Percentiles rank a stretch among this genome's conserved stretches.
phyloP scores from a whole-genome alignment of 2,113 vertebrate genomes.

The Ophthalmolycus amberensis region DNA sequence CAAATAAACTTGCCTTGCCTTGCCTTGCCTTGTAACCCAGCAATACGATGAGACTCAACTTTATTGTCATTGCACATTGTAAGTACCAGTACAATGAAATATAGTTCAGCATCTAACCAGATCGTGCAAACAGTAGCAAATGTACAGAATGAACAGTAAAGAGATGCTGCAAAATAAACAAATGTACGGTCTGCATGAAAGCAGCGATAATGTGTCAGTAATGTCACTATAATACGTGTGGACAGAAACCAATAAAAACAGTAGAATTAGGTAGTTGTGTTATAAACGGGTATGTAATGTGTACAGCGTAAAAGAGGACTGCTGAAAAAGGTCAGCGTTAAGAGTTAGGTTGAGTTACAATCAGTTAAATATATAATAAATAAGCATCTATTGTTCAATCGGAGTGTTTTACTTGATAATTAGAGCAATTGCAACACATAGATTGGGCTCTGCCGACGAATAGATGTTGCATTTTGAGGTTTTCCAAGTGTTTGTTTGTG shows the following conservation, averaged over 20 bases:
- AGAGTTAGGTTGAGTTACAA: not conserved
- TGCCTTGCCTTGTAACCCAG: too few relatives aligned
- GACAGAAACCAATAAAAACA: not conserved
- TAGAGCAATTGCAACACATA: too few relatives aligned
- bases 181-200: not conserved
- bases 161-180: not conserved
- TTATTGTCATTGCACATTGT: not conserved
- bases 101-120: not conserved
- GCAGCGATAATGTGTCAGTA: not conserved
- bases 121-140: slow-evolving; percentile 1
- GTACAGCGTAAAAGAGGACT: not conserved
- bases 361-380: not conserved
- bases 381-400: not conserved
- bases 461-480: not conserved
- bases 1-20: too few relatives aligned
- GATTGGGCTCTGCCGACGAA: not conserved
- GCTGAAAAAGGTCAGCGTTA: not conserved
- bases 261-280: not conserved
- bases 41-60: slow-evolving; percentile 8
- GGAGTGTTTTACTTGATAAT: not conserved
- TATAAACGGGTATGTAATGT: not conserved
- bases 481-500: not conserved
- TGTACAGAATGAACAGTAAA: not conserved
- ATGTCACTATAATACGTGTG: not conserved
- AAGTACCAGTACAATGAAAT: slow-evolving; percentile 7